phyloP scores from a whole-genome alignment of 2,888 invertebrate genomes.

The Didymodactylos carnosus region DNA sequence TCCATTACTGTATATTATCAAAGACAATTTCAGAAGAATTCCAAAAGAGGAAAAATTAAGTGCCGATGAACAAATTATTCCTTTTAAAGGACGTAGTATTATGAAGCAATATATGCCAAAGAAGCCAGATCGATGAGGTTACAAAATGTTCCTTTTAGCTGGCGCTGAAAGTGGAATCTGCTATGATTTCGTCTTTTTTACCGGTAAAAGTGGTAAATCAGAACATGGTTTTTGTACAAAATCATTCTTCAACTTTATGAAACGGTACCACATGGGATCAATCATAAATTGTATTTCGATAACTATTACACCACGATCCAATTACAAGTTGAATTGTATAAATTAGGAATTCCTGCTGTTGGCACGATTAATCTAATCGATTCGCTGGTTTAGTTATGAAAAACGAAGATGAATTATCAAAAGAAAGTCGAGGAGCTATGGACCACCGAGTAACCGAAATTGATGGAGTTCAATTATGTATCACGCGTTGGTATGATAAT shows the following conservation, averaged over 20 bases:
- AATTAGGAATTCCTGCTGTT: background rate
- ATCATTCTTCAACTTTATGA: background rate
- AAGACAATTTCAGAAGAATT: constrained; percentile 12
- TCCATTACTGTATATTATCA: constrained; percentile 15
- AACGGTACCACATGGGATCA: background rate
- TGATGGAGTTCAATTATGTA: background rate
- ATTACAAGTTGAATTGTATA: background rate
- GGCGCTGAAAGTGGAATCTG: background rate
- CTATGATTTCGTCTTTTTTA: background rate
- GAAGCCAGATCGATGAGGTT: constrained; percentile 17
- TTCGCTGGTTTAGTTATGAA: background rate
- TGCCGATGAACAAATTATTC: constrained; percentile 17
- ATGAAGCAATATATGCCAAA: constrained; percentile 15
- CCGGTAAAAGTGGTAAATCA: background rate
- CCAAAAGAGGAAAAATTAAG: constrained; percentile 8
- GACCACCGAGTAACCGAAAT: background rate
- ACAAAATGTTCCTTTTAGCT: constrained; percentile 15
- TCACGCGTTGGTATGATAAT: background rate
- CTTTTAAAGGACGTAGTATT: constrained; percentile 15
- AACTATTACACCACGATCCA: background rate
- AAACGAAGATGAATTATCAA: background rate
- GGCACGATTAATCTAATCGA: background rate
- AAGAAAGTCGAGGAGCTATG: background rate
- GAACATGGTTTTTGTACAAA: background rate
- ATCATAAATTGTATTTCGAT: background rate